A percentile compares a stretch with the other conserved stretches of the same genome.
Conservation (phyloP, 2,113 vertebrate species). For the Forbesichthys papilliferus region DNA sequence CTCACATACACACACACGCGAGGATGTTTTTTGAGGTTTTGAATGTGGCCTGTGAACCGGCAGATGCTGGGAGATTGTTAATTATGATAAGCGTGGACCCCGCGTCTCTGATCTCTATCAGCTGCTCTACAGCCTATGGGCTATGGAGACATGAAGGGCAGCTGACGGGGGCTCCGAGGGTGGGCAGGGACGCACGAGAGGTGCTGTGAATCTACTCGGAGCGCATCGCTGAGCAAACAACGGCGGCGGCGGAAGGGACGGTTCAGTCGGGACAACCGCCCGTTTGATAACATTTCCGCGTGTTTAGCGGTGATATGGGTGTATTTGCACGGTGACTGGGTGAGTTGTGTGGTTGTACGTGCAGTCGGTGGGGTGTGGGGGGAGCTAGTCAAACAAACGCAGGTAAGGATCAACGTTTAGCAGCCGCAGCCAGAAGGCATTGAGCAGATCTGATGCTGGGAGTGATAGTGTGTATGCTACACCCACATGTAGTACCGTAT, state of each 20-base stretch:
- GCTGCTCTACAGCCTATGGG: constrained; percentile 9
- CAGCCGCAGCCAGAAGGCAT: too few species aligned
- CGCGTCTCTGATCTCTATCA: constrained; percentile 28
- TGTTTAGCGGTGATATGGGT: too few species aligned
- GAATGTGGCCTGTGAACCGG: constrained; percentile 2
- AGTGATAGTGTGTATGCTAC: too few species aligned
- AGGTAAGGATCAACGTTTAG: too few species aligned
- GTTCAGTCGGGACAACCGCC: neutral
- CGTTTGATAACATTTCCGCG: too few species aligned
- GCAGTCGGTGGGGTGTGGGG: too few species aligned
- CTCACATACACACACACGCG: neutral
- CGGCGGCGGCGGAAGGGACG: neutral
- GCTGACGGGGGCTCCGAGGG: constrained; percentile 5
- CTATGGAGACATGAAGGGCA: constrained; percentile 33
- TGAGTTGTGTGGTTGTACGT: too few species aligned
- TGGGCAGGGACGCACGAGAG: neutral
- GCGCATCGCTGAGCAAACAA: neutral
- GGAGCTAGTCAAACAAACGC: too few species aligned
- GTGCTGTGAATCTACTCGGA: neutral
- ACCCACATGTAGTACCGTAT: too few species aligned
- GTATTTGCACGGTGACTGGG: too few species aligned
- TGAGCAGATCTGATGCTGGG: too few species aligned
- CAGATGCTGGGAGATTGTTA: constrained; percentile 50
- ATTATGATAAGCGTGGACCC: constrained; percentile 55
- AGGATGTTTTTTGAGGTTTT: neutral